Base-by-base conservation (phyloP, 2,797 vertebrate species). In the Centroberyx gerrardi region DNA sequence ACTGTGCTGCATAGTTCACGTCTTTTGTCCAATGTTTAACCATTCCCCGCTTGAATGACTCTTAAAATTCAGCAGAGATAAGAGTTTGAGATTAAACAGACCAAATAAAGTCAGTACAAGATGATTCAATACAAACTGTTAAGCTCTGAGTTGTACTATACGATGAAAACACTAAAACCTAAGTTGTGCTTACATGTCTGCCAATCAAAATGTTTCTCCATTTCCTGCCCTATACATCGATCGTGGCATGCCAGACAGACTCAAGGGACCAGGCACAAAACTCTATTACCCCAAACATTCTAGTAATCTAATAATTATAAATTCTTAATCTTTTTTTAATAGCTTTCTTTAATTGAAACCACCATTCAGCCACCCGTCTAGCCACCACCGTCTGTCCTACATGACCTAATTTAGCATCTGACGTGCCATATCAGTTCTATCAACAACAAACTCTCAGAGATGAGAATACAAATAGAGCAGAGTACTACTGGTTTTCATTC, bases 1-100 rank as follows among this genome's bases (percentile, higher is more conserved):
- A 85, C n/a, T 66, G 7, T 42, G n/a, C 22, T 31, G 13, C 55
- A 66, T 66, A 64, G 33, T 64, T 56, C 84, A 81, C 52, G 54
- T 18, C 38, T 75, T 83, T 80, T 81, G 63, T 82, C 44, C 54
- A 22, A 0, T 49, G 12, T 48, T 69, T 31, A 59, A 63, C 63
- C 33, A 8, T 28, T 22, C 51, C n/a, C 8, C 3, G 6, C 55
- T 67, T 70, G 36, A 82, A 75, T 71, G 31, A 36, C 78, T 76
- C 52, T 54, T 64, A 28, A 69, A 38, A 60, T 74, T 84, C 63
- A 64, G 70, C 68, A 71, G 61, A 60, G 58, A 79, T 69, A 77
- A 67, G 15, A 70, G 74, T 53, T 52, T 31, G 48, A 81, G 68
- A 83, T 81, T 72, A 55, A 10, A 54, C 27, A 29, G 31, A 56